phyloP scores from a whole-genome alignment of 2,888 invertebrate species.

The Crocallis elinguaria region DNA sequence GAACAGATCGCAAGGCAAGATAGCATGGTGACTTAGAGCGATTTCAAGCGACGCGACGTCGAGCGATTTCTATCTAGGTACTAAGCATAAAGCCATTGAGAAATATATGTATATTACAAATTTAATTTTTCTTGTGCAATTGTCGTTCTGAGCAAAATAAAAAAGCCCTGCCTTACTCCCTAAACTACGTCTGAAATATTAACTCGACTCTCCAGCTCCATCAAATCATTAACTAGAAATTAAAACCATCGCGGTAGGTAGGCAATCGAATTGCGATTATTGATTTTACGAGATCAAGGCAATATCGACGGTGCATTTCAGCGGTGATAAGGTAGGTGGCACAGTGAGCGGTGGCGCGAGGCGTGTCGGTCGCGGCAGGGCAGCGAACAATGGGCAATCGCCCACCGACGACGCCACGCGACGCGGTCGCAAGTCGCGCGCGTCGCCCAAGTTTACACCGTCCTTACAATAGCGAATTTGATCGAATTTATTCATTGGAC shows the following conservation, averaged over 20 bases:
- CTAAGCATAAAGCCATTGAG: no score
- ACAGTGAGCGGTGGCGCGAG: conserved; percentile 72
- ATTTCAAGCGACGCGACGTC: no score
- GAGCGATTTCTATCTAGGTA: no score
- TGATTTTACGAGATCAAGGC: conserved; percentile 76
- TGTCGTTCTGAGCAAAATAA: no score
- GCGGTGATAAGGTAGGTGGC: conserved; percentile 74
- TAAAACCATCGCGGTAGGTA: conserved; percentile 67
- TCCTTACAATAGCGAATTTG: conserved; percentile 27
- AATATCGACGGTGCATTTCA: conserved; percentile 62
- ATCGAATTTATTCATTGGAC: conserved; percentile 2
- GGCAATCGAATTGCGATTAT: conserved; percentile 68
- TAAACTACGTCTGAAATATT: no score
- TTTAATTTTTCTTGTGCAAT: no score
- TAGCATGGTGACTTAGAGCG: no score
- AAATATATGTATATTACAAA: no score
- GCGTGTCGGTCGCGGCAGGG: conserved; percentile 77
- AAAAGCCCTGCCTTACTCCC: no score
- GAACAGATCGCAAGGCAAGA: no score
- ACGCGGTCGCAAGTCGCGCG: conserved; percentile 41
- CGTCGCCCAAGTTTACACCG: conserved; percentile 29
- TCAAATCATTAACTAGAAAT: conserved; percentile 51
- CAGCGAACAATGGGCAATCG: conserved; percentile 78
- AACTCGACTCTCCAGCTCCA: conserved; percentile 40
- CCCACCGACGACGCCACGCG: conserved; percentile 54